Evolutionary conservation across 2,888 invertebrate species (phyloP).

Genomic region (Sinhomidia bicolor): DNA sequence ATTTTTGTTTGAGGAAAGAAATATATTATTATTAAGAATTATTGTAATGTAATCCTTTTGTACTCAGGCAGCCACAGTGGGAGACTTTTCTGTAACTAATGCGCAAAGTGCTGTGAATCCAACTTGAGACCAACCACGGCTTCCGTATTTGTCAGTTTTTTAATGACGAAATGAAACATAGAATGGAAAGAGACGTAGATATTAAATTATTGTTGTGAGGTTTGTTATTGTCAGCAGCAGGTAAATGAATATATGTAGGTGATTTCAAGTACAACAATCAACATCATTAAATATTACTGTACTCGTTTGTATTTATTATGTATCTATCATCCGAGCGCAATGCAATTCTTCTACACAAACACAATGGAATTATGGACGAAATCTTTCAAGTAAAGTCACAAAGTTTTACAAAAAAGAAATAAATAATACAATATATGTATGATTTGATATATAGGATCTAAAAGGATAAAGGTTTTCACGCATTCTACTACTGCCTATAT

Average conservation of each 20-base stretch:
- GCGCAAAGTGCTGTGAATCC: conserved; percentile 12
- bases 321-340: too few species aligned
- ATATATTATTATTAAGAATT: neutral
- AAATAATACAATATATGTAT: neutral
- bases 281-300: neutral
- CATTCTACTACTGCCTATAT: too few species aligned
- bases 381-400: conserved; percentile 16
- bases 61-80: neutral
- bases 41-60: conserved; percentile 24
- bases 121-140: conserved; percentile 23
- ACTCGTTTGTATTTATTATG: neutral
- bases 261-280: neutral
- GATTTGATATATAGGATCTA: neutral
- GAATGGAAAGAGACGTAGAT: neutral
- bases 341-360: neutral
- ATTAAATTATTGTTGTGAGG: neutral
- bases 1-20: neutral
- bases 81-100: conserved; percentile 60
- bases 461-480: neutral
- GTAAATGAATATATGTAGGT: neutral
- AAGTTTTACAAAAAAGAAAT: neutral
- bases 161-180: neutral
- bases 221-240: neutral
- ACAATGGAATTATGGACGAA: conserved; percentile 4
- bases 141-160: conserved; percentile 5